Evolutionary conservation across 2,797 vertebrate species (phyloP).

Genomic region (Ctenochaetus hawaiiensis): DNA sequence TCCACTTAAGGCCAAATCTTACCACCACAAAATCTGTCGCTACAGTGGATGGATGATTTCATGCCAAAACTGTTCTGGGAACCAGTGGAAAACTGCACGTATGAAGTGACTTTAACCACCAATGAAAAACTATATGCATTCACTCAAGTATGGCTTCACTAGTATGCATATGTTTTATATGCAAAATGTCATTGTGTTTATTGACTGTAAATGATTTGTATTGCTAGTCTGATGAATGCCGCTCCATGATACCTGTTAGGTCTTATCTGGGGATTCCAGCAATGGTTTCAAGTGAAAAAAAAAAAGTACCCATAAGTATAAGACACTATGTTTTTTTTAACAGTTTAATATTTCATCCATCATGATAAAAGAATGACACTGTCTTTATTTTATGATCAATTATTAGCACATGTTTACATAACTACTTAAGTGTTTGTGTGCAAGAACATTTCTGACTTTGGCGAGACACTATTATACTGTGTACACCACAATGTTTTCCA

Average conservation of each 20-base stretch:
- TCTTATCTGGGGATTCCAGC: neutral
- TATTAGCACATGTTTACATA: neutral
- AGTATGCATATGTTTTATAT: neutral
- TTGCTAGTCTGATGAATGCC: neutral
- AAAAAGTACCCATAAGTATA: too few relatives aligned
- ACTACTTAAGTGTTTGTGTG: neutral
- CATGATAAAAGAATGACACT: too few relatives aligned
- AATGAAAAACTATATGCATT: too few relatives aligned
- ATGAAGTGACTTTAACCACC: fast-evolving
- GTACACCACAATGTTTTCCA: neutral
- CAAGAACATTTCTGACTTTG: neutral
- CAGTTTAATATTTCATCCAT: too few relatives aligned
- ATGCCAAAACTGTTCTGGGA: fast-evolving
- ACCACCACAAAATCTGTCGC: slow-evolving; percentile 31
- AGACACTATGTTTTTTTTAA: too few relatives aligned
- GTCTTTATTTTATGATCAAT: neutral
- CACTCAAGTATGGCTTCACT: too few relatives aligned
- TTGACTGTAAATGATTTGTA: neutral
- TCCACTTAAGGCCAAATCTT: slow-evolving; percentile 7
- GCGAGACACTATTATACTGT: too few relatives aligned
- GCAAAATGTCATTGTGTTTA: neutral
- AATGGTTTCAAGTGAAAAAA: too few relatives aligned
- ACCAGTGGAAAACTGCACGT: fast-evolving
- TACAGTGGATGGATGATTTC: neutral
- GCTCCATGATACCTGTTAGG: neutral